Evolutionary conservation across 2,888 invertebrate genomes (phyloP).

Genomic region (Drosophila affinis): DNA sequence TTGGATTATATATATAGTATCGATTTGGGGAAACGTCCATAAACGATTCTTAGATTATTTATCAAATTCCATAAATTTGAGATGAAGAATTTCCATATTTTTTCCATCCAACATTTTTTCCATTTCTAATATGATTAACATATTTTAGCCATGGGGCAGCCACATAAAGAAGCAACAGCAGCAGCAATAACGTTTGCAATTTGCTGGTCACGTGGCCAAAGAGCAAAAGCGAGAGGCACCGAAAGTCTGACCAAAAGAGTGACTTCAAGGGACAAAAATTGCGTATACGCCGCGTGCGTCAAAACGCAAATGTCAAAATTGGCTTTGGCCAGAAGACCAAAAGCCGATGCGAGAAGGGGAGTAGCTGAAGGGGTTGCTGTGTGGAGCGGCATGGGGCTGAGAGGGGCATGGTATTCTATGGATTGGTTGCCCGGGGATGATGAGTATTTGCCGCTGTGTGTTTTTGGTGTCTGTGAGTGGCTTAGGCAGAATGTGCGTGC

Average conservation of each 20-base stretch:
- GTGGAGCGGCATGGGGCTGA: not conserved
- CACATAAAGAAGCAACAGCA: constrained; percentile 6
- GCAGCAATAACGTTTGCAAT: constrained; percentile 14
- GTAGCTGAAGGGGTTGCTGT: not conserved
- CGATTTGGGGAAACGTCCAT: no score
- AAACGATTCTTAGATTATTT: no score
- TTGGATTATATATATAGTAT: no score
- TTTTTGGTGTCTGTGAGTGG: constrained; percentile 21
- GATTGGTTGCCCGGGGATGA: not conserved
- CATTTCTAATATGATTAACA: no score
- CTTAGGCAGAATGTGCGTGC: constrained; percentile 51
- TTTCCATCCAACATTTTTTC: no score
- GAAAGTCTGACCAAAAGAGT: constrained; percentile 13
- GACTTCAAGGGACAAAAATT: constrained; percentile 51
- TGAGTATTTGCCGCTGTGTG: not conserved
- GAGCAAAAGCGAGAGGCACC: not conserved
- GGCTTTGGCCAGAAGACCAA: constrained; percentile 2
- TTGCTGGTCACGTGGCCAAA: constrained; percentile 42
- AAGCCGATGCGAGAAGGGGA: not conserved
- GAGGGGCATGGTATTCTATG: not conserved
- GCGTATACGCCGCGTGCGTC: constrained; percentile 62
- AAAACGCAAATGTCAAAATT: constrained; percentile 54
- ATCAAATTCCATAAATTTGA: no score
- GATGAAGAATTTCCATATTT: no score
- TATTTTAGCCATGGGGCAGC: no score